Evolutionary conservation across 2,888 invertebrate species (phyloP), one percentile per base, ranked within the genome.

Genomic region (Capitulum mitella): DNA sequence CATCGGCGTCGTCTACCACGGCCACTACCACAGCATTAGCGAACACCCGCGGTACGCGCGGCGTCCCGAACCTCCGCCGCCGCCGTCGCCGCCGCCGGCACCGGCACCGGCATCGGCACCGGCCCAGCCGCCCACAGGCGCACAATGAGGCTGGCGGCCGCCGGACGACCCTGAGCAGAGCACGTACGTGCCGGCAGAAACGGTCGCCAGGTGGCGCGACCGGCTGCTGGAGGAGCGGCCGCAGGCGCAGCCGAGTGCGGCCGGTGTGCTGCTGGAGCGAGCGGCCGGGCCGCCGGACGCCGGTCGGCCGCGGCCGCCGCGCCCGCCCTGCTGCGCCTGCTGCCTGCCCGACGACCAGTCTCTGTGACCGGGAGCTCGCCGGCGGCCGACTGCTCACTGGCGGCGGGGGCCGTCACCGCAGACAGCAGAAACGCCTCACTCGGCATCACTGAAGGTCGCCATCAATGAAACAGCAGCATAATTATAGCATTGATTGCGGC

Each of bases 21-120:
- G 95, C 82, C 95, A 95, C 88, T 96, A 95, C 87, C 96, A 96
- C 88, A 94, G 94, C 83, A 95, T 96, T 86, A 94, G 94, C 85
- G 95, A 96, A 87, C 95, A 96, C 87, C 95, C 96, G 80, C 95
- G 94, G 80, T 95, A 95, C 88, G 79, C 79, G n/a, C 78, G 78
- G 74, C 64, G 12, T 2, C 5, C 64, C 6, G 34, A 14, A 5
- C 16, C 32, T 32, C 34, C 64, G 34, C 32, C 64, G 32, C 70
- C 37, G 22, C 22, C 70, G 37, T 12, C 1, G 19, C 40, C 37
- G 70, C 40, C 70, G 70, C 70, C 70, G 37, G 10, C 37, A 26
- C 2, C 70, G 19, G 40, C 40, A 26, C 0, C n/a, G n/a, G n/a
- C n/a, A n/a, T n/a, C n/a, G n/a, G n/a, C n/a, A n/a, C n/a, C n/a